A percentile compares a stretch with the other conserved stretches of the same genome.
Conservation (phyloP, 2,113 vertebrate genomes). For the Natator depressus region DNA sequence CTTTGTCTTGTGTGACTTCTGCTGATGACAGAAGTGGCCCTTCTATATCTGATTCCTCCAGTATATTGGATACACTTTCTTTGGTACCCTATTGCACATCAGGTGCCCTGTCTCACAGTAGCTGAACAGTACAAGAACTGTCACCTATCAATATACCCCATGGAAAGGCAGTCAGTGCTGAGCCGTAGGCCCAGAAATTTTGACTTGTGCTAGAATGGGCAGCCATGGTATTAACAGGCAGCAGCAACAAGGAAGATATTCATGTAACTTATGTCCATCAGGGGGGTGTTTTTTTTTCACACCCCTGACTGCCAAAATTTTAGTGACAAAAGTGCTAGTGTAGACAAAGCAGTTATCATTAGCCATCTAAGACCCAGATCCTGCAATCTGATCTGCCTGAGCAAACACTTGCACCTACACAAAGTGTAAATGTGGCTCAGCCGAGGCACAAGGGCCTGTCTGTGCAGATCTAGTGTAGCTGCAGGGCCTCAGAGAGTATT, state of each 20-base stretch:
- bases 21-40: not conserved
- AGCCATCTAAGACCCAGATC: not conserved
- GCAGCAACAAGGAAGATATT: not conserved
- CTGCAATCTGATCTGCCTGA: not conserved
- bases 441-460: not conserved
- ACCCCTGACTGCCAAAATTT: too few species aligned
- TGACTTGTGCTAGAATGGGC: not conserved
- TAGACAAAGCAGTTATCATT: not conserved
- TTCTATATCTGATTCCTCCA: not conserved
- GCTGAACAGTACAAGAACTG: not conserved
- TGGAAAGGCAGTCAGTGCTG: not conserved
- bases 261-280: too few species aligned
- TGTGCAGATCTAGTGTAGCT: not conserved
- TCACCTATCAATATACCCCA: not conserved
- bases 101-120: not conserved
- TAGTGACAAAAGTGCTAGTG: too few species aligned
- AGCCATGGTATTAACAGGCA: not conserved
- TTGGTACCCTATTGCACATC: not conserved
- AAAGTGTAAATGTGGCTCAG: not conserved
- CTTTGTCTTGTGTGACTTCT: not conserved
- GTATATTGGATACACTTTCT: not conserved
- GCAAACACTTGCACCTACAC: not conserved
- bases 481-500: not conserved
- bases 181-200: not conserved
- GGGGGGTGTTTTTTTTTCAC: too few species aligned